Evolutionary conservation across 2,113 vertebrate species (phyloP), one percentile per base, ranked within the genome.

Genomic region (Malurus elegans): DNA sequence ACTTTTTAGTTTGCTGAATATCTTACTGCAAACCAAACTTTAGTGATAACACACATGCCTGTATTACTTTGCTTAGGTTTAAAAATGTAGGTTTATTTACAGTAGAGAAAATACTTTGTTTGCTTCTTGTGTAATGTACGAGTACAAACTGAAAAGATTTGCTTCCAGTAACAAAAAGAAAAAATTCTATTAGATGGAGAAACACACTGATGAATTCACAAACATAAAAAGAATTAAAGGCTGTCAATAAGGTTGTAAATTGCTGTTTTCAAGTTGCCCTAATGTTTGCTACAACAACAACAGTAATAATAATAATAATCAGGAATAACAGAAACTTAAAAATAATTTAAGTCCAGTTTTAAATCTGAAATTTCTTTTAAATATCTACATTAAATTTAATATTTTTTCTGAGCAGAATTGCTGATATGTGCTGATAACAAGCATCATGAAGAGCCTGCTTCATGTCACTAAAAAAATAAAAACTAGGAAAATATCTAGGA

Each of bases 31-130:
- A 92, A 82, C 32, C 47, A 53, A 47, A 26, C 60, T 18, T 51
- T 62, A 44, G 28, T 58, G 75, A 67, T 61, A 94, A 82, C 25
- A 83, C 53, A 82, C 73, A 61, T 87, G 80, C 56, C 62, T 85
- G 26, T 45, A 32, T 62, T 82, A 71, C 47, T 62, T 29, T 18
- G 29, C 51, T 54, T 81, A 83, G 34, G 61, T 95, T 88, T 95
- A 69, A 60, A 93, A 94, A 74, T 69, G 82, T 79, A 86, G 36
- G 65, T 88, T 91, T 76, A 93, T 95, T 86, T 91, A 90, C 66
- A 92, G 70, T 93, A 94, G 44, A 87, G 62, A 92, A 93, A 93
- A 91, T 84, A 93, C 23, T 87, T 56, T 64, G 66, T 86, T 86
- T 91, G 38, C 32, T 61, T 69, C 24, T 58, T 58, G 56, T 70